Percentiles rank a stretch among this genome's conserved stretches.
Conservation (phyloP, 2,888 invertebrate genomes). For the Serrognathus titanus region DNA sequence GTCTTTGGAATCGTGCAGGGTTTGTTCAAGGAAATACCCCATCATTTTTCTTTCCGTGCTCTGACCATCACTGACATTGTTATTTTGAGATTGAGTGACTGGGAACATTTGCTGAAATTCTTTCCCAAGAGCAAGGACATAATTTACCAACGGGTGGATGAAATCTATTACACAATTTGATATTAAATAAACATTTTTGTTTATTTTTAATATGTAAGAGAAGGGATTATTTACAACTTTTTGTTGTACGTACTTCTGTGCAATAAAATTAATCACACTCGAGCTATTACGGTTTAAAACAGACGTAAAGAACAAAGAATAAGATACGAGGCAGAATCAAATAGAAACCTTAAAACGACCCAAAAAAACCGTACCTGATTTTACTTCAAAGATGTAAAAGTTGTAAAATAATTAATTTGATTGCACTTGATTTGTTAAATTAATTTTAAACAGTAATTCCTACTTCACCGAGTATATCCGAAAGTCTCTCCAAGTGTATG, state of each 20-base stretch:
- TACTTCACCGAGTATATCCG: conserved; percentile 80
- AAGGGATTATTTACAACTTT: no score
- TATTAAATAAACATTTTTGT: not conserved
- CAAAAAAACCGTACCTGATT: no score
- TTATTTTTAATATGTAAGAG: no score
- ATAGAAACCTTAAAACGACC: no score
- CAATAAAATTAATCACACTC: no score
- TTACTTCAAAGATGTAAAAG: no score
- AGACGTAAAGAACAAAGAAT: no score
- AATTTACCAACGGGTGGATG: conserved; percentile 32
- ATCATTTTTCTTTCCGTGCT: conserved; percentile 56
- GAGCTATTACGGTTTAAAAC: no score
- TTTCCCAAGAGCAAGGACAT: conserved; percentile 34
- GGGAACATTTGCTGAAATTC: conserved; percentile 50
- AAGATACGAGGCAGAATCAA: no score
- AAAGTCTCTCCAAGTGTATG: conserved; percentile 72
- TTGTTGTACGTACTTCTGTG: no score
- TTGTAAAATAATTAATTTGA: no score
- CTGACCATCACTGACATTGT: conserved; percentile 54
- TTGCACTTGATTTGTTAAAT: no score
- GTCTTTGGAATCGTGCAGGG: conserved; percentile 59
- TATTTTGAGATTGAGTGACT: conserved; percentile 51
- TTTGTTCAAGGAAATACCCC: conserved; percentile 52
- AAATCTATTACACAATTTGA: conserved; percentile 21
- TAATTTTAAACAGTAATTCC: conserved; percentile 68